Evolutionary conservation across 2,888 invertebrate species (phyloP).

Genomic region (Xestoiulus laeticollis): DNA sequence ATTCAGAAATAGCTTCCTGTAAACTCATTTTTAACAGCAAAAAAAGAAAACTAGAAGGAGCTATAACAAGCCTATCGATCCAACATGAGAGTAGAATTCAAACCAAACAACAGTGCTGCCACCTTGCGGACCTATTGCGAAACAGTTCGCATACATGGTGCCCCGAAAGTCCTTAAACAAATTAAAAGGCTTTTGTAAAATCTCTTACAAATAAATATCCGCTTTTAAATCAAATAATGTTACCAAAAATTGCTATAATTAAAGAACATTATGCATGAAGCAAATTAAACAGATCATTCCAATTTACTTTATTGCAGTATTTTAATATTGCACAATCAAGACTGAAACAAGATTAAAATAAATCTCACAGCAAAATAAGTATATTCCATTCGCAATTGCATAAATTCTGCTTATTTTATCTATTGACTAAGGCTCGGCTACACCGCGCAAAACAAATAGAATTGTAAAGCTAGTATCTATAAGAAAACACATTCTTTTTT

Average conservation of each 20-base stretch:
- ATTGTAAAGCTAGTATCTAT: neutral
- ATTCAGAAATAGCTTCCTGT: slow-evolving; percentile 24
- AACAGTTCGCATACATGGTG: neutral
- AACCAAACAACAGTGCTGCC: neutral
- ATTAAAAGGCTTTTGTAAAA: too few relatives aligned
- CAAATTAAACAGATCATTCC: neutral
- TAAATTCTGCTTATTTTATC: neutral
- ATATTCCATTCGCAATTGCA: neutral
- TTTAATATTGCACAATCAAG: slow-evolving; percentile 1
- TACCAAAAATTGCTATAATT: too few relatives aligned
- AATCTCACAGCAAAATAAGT: neutral
- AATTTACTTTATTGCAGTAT: neutral
- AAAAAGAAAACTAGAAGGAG: neutral
- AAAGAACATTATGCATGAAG: too few relatives aligned
- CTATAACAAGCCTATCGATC: neutral
- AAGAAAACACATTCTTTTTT: neutral
- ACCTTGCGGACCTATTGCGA: neutral
- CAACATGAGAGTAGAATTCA: neutral
- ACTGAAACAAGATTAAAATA: neutral
- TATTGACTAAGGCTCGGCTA: neutral
- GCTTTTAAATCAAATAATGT: too few relatives aligned
- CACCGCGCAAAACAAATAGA: neutral
- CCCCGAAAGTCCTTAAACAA: too few relatives aligned
- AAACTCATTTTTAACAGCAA: neutral
- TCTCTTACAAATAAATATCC: too few relatives aligned